Evolutionary conservation across 2,888 invertebrate genomes (phyloP).

Genomic region (Nephrotoma guestfalica): DNA sequence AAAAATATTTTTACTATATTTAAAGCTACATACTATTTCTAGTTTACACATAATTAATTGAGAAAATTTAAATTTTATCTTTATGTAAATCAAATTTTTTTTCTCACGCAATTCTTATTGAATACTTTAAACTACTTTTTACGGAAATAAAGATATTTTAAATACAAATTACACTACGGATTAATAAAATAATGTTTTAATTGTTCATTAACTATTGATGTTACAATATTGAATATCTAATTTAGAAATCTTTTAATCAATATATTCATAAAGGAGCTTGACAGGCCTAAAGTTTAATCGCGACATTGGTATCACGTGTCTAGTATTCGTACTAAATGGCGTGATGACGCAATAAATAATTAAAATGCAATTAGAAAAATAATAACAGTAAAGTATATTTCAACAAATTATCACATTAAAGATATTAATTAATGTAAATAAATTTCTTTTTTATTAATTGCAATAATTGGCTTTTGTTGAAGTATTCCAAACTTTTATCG

Average conservation of each 20-base stretch:
- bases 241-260: background rate
- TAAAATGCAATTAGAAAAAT: too few relatives aligned
- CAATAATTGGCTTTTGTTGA: background rate
- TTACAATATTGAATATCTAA: background rate
- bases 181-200: background rate
- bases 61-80: background rate
- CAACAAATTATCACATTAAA: too few relatives aligned
- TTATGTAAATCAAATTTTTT: background rate
- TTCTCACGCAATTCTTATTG: background rate
- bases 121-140: background rate
- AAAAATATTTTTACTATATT: background rate
- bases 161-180: background rate
- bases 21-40: background rate
- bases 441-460: too few relatives aligned
- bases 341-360: too few relatives aligned
- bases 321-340: too few relatives aligned
- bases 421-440: too few relatives aligned
- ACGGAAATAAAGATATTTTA: background rate
- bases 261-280: background rate
- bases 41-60: background rate
- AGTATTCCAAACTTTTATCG: background rate
- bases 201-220: background rate
- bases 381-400: too few relatives aligned
- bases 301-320: too few relatives aligned
- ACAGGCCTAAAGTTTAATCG: too few relatives aligned